Evolutionary conservation across 2,113 vertebrate species (phyloP).

Genomic region (Phodopus roborovskii): DNA sequence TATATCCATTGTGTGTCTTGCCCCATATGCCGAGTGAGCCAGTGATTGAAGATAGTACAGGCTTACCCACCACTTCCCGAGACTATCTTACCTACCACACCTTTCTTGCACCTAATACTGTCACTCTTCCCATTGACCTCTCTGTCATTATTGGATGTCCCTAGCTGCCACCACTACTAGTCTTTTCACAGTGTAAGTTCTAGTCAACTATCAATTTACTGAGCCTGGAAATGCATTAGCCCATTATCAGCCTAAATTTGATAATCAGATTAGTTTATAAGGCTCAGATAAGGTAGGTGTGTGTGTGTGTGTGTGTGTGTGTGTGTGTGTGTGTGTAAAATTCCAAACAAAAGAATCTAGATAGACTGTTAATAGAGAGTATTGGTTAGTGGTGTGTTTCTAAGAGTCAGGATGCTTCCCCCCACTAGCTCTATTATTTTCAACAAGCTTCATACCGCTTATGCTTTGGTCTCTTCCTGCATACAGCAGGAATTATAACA

Average conservation of each 20-base stretch:
- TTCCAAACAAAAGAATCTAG: background rate
- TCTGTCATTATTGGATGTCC: background rate
- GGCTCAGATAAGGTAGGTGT: background rate
- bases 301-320: background rate
- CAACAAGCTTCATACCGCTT: background rate
- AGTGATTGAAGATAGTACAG: background rate
- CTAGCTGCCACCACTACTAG: background rate
- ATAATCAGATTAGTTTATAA: constrained; percentile 1
- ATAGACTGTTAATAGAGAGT: background rate
- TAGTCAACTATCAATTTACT: background rate
- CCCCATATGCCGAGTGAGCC: background rate
- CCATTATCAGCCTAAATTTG: background rate
- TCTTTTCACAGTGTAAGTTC: background rate
- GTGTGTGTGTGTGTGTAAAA: background rate
- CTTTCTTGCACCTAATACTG: no score
- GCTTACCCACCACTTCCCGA: background rate
- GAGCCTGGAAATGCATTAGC: background rate
- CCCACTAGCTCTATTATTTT: background rate
- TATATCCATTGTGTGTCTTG: background rate
- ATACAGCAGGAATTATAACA: background rate
- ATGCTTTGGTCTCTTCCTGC: background rate
- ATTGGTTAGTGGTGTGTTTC: background rate
- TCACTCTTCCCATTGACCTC: background rate
- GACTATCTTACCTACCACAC: background rate
- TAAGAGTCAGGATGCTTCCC: background rate